These are phyloP conservation scores for Drosophila tanythrix DNA, from an alignment of 2,888 invertebrate genomes.

Conservation along the genomic window DNA sequence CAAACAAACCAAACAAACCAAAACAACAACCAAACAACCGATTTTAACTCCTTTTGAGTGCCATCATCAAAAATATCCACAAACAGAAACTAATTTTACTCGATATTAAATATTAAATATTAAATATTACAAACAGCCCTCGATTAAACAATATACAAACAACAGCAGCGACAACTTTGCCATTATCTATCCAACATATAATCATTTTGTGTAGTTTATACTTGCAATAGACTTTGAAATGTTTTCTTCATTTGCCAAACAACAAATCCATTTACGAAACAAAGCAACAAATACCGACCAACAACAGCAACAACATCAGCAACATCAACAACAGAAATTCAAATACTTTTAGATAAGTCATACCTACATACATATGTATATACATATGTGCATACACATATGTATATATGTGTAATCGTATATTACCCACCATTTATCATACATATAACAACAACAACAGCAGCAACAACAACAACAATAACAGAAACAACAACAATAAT, in stretches of 20 bases:
- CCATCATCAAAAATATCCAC: conserved; percentile 28
- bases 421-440: conserved; percentile 40
- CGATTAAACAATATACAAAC: conserved; percentile 7
- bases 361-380: neutral
- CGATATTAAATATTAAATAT: neutral
- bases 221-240: conserved; percentile 34
- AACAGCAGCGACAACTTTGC: conserved; percentile 22
- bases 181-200: conserved; percentile 41
- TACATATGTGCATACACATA: neutral
- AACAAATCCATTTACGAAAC: conserved; percentile 29
- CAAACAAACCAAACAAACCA: conserved; percentile 38
- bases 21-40: conserved; percentile 22
- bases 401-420: conserved; percentile 19
- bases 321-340: conserved; percentile 23
- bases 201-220: conserved; percentile 57
- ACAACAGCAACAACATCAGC: conserved; percentile 12
- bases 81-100: conserved; percentile 38
- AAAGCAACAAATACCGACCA: conserved; percentile 33
- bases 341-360: conserved; percentile 44
- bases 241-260: conserved; percentile 52
- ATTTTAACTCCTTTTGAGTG: conserved; percentile 49
- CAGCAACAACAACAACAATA: conserved; percentile 1
- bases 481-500: conserved; percentile 26
- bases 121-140: conserved; percentile 19
- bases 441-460: conserved; percentile 20